Evolutionary conservation across 2,888 invertebrate genomes (phyloP).

Genomic region (Drosophila fungiperda): DNA sequence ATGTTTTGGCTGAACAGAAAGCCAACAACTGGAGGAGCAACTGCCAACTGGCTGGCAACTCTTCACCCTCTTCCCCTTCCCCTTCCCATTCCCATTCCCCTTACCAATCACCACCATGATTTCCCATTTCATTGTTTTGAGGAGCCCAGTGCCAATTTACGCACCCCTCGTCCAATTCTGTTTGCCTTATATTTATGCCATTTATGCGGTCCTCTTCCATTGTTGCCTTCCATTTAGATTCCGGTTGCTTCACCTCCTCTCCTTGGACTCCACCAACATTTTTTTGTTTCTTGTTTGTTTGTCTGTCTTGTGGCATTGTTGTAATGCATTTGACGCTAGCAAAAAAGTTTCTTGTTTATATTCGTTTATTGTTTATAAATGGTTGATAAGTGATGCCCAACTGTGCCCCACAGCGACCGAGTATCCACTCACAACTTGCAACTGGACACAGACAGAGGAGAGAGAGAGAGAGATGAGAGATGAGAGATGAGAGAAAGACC

Average conservation of each 20-base stretch:
- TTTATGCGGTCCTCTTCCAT: constrained; percentile 63
- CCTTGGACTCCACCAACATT: not conserved
- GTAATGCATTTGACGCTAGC: constrained; percentile 70
- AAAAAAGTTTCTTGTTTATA: constrained; percentile 78
- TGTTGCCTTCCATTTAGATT: not conserved
- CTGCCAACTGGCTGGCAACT: not conserved
- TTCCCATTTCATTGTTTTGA: not conserved
- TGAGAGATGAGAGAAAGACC: not conserved
- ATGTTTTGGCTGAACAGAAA: constrained; percentile 64
- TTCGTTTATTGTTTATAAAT: constrained; percentile 80
- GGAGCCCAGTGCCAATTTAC: constrained; percentile 55
- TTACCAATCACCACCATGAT: not conserved
- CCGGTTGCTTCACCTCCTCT: not conserved
- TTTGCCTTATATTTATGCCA: constrained; percentile 75
- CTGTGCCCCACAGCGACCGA: constrained; percentile 33
- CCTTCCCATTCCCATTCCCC: too few relatives aligned
- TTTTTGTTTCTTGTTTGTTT: not conserved
- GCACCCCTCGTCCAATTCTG: constrained; percentile 71
- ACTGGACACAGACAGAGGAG: not conserved
- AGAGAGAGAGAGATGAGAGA: not conserved
- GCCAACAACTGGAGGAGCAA: constrained; percentile 3
- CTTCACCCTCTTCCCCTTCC: not conserved
- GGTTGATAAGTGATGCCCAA: constrained; percentile 72
- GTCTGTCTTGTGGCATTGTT: constrained; percentile 42
- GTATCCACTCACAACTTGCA: constrained; percentile 3